These are phyloP conservation scores for Raphicerus campestris DNA, from an alignment of 2,113 vertebrate species.

Conservation along the genomic window DNA sequence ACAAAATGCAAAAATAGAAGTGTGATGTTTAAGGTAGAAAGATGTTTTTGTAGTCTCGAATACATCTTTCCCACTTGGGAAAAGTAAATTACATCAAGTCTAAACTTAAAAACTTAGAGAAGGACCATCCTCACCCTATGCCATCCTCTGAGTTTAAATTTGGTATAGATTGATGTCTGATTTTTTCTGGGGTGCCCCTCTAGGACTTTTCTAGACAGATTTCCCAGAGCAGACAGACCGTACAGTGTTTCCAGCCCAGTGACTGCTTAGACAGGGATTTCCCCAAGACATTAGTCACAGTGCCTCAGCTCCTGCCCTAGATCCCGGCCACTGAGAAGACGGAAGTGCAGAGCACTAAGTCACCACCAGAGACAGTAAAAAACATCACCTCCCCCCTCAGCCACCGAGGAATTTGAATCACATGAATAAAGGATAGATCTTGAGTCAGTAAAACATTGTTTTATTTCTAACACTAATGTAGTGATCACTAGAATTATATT, in stretches of 20 bases:
- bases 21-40: background rate
- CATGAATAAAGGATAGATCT: too few relatives aligned
- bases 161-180: background rate
- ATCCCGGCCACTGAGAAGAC: too few relatives aligned
- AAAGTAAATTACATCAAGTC: slow-evolving; percentile 17
- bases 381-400: too few relatives aligned
- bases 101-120: background rate
- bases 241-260: background rate
- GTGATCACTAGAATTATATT: too few relatives aligned
- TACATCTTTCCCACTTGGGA: background rate
- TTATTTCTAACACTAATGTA: too few relatives aligned
- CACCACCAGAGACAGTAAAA: too few relatives aligned
- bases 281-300: too few relatives aligned
- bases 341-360: too few relatives aligned
- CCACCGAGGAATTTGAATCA: too few relatives aligned
- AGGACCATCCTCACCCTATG: background rate
- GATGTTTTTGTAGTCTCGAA: background rate
- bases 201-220: background rate
- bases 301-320: too few relatives aligned
- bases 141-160: background rate
- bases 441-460: too few relatives aligned
- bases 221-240: background rate
- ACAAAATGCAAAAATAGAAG: background rate
- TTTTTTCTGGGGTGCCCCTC: background rate
- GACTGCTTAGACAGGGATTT: too few relatives aligned